Conservation (phyloP, 2,113 vertebrate species). For the Elachura formosa region DNA sequence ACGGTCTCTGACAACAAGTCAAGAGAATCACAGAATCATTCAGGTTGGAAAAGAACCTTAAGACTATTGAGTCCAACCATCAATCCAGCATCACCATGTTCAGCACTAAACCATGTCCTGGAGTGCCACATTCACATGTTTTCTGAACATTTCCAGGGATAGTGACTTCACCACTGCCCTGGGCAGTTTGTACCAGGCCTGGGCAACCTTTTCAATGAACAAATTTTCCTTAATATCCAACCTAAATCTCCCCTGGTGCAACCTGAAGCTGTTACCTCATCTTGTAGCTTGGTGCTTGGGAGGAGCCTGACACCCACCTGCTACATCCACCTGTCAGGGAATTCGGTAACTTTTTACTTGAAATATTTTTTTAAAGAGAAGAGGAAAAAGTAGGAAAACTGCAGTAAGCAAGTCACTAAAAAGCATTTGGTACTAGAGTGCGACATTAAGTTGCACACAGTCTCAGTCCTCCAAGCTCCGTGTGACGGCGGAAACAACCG, state of each 20-base stretch:
- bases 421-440: accelerated
- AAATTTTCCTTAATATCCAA: neutral
- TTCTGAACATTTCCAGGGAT: neutral
- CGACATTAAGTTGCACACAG: accelerated
- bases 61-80: neutral
- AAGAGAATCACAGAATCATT: neutral
- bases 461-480: neutral
- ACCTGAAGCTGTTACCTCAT: neutral
- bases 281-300: no score
- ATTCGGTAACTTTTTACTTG: neutral
- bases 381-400: neutral
- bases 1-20: neutral
- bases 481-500: accelerated
- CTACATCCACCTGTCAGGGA: neutral
- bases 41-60: neutral
- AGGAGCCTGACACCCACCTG: neutral
- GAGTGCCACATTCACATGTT: accelerated
- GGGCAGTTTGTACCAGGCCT: neutral
- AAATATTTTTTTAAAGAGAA: neutral
- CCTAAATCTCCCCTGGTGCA: neutral
- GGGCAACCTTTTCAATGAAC: neutral
- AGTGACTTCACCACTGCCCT: neutral
- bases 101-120: neutral
- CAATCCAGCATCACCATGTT: neutral
- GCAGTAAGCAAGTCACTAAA: neutral